Percentiles rank a stretch among this genome's conserved stretches.
phyloP scores from a whole-genome alignment of 2,888 invertebrate genomes.

The Morinoia aosen region DNA sequence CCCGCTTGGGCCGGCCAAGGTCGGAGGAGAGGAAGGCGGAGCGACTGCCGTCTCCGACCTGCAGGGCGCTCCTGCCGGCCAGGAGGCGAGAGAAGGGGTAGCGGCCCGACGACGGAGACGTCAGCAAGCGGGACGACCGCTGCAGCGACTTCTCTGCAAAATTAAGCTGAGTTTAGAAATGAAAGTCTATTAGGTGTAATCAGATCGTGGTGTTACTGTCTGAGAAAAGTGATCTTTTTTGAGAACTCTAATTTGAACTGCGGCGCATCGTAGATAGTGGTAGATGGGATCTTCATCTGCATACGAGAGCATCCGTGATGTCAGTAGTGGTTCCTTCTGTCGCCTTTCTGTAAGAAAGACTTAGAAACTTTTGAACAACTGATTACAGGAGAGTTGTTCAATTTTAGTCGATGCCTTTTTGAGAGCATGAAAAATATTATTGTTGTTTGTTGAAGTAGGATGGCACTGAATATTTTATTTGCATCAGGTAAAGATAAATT shows the following conservation, averaged over 20 bases:
- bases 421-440: too few species aligned
- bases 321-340: too few species aligned
- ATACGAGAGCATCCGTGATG: background rate
- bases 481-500: background rate
- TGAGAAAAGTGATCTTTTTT: background rate
- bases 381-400: background rate
- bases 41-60: background rate
- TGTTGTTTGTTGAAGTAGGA: too few species aligned
- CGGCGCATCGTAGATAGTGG: background rate
- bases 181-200: background rate
- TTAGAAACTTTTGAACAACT: background rate
- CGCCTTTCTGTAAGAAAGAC: background rate
- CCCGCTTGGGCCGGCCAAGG: slow-evolving; percentile 48
- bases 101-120: slow-evolving; percentile 28
- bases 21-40: background rate
- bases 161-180: background rate
- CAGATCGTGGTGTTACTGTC: background rate
- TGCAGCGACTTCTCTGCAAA: slow-evolving; percentile 39
- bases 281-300: background rate
- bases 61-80: background rate
- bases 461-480: too few species aligned
- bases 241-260: background rate
- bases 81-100: slow-evolving; percentile 30
- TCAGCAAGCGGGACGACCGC: background rate
- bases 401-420: background rate